A percentile compares a stretch with the other conserved stretches of the same genome.
Conservation (phyloP, 64 coral and sea anemone genomes). For the Stylophora pistillata region DNA sequence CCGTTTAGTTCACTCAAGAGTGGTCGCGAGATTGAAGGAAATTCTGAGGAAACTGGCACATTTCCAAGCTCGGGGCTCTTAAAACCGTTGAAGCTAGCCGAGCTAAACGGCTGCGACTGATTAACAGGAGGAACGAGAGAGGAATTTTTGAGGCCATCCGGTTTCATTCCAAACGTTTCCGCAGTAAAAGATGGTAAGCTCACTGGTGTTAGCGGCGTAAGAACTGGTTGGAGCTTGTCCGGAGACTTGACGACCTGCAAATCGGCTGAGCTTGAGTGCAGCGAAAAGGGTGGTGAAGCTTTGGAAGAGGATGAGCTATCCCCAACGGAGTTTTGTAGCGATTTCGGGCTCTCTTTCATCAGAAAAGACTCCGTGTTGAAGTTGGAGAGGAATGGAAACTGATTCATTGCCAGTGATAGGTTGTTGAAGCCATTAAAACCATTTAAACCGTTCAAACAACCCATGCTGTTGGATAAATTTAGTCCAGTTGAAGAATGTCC, state of each 20-base stretch:
- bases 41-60: conserved; percentile 91
- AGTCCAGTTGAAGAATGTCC: conserved; percentile 32
- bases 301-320: conserved; percentile 64
- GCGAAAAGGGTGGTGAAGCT: conserved; percentile 60
- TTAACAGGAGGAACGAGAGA: conserved; percentile 62
- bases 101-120: conserved; percentile 67
- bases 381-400: conserved; percentile 89
- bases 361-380: conserved; percentile 88
- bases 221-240: conserved; percentile 81
- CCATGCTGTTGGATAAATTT: conserved; percentile 48
- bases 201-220: conserved; percentile 90
- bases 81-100: conserved; percentile 90
- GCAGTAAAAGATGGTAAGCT: conserved; percentile 83
- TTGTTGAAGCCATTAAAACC: conserved; percentile 94
- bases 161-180: conserved; percentile 83
- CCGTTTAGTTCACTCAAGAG: conserved; percentile 90
- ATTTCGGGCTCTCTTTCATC: conserved; percentile 80
- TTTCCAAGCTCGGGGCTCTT: conserved; percentile 96
- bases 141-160: conserved; percentile 73
- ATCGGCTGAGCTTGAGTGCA: conserved; percentile 68
- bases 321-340: conserved; percentile 45
- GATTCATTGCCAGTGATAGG: conserved; percentile 84
- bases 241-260: conserved; percentile 78
- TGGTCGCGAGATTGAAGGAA: conserved; percentile 91
- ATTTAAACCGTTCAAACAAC: conserved; percentile 72